These are phyloP conservation scores for Arizona elegans DNA, from an alignment of 2,113 vertebrate species.

Conservation along the genomic window DNA sequence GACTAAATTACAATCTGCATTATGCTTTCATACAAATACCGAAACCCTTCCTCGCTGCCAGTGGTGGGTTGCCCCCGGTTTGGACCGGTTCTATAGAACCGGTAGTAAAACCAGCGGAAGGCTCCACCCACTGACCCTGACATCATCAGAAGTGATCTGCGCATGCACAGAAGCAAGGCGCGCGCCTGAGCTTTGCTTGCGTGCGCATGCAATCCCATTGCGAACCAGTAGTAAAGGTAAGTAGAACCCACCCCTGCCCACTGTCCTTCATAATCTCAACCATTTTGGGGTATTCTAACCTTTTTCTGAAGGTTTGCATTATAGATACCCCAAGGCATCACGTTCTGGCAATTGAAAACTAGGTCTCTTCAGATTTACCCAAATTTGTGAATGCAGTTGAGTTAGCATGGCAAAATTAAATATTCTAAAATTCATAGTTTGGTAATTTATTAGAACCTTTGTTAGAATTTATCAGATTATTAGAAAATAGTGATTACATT, in stretches of 20 bases:
- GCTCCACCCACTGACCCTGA: no score
- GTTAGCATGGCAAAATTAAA: not conserved
- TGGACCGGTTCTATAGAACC: no score
- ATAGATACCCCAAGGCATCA: not conserved
- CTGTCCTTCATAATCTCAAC: not conserved
- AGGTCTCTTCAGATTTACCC: not conserved
- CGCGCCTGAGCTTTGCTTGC: no score
- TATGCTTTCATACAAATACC: not conserved
- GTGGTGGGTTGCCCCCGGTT: no score
- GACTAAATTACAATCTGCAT: not conserved
- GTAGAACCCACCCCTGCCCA: not conserved
- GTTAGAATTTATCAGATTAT: not conserved
- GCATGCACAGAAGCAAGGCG: no score
- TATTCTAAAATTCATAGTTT: not conserved
- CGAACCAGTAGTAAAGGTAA: no score
- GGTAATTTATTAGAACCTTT: not conserved
- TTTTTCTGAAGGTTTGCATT: not conserved
- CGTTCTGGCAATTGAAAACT: not conserved
- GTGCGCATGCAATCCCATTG: no score
- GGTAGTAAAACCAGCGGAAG: no score
- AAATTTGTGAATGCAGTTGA: not conserved
- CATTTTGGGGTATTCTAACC: not conserved
- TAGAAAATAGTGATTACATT: not conserved
- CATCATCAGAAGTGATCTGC: no score
- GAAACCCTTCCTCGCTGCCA: not conserved